These are phyloP conservation scores for Pocota personata DNA, from an alignment of 2,888 invertebrate genomes.

Conservation along the genomic window DNA sequence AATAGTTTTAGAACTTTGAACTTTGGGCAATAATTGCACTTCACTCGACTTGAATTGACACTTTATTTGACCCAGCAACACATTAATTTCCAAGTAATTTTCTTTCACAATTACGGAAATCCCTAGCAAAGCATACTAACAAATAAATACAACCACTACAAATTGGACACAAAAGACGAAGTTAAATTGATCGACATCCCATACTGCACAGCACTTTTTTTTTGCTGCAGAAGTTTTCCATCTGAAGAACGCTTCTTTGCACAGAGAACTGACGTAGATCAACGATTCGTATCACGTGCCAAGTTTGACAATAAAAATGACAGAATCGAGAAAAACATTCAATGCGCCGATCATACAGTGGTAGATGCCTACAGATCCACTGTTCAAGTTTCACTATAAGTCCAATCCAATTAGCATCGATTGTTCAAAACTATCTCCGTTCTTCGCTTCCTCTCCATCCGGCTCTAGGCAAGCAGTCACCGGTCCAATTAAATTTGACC, in stretches of 20 bases:
- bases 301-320: conserved; percentile 76
- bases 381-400: conserved; percentile 30
- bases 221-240: neutral
- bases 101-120: neutral
- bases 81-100: neutral
- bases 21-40: too few relatives aligned
- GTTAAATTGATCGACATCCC: conserved; percentile 13
- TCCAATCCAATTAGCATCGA: conserved; percentile 74
- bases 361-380: conserved; percentile 24
- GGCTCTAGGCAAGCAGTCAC: conserved; percentile 11
- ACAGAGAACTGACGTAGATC: neutral
- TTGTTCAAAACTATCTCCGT: conserved; percentile 1
- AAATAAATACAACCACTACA: conserved; percentile 6
- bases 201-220: neutral
- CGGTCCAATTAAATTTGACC: conserved; percentile 64
- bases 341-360: conserved; percentile 54
- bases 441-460: neutral
- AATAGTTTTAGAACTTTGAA: too few relatives aligned
- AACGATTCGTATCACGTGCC: conserved; percentile 75
- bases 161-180: conserved; percentile 24
- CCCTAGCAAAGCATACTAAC: neutral
- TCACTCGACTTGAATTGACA: too few relatives aligned
- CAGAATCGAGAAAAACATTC: conserved; percentile 71
- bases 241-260: neutral
- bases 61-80: too few relatives aligned